Conservation (phyloP, 1,140 invertebrate species). For the Eubasilissa regina region DNA sequence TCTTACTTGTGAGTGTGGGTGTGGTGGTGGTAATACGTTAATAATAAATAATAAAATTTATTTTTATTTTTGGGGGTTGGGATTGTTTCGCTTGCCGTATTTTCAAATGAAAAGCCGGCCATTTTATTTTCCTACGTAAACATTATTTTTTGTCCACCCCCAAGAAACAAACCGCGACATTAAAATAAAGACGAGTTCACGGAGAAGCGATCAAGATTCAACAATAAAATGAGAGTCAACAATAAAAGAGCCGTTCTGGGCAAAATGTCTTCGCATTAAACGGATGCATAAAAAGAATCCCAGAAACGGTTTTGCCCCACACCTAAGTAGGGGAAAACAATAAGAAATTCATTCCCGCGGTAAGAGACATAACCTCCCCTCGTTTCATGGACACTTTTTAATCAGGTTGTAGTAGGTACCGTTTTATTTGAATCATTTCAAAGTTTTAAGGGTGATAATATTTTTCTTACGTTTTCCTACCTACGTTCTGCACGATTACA, state of each 20-base stretch:
- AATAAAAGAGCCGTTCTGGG: conserved; percentile 49
- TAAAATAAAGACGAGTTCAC: conserved; percentile 44
- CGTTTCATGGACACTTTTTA: not conserved
- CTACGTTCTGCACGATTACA: too few species aligned
- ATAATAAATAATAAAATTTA: not conserved
- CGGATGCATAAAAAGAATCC: conserved; percentile 48
- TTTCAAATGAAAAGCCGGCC: conserved; percentile 16
- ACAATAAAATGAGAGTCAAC: conserved; percentile 51
- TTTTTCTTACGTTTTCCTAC: too few species aligned
- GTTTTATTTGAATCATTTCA: too few species aligned
- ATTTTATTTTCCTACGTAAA: conserved; percentile 39
- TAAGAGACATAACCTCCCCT: not conserved
- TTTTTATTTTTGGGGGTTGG: not conserved
- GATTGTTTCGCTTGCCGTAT: not conserved
- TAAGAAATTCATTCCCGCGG: conserved; percentile 43
- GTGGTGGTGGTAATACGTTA: too few species aligned
- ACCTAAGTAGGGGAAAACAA: conserved; percentile 42
- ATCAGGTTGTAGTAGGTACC: not conserved
- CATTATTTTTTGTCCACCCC: conserved; percentile 43
- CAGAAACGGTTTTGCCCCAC: conserved; percentile 36
- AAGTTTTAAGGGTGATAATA: too few species aligned
- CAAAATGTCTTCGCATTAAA: conserved; percentile 55
- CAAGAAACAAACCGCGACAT: conserved; percentile 40
- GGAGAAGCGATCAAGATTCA: conserved; percentile 48
- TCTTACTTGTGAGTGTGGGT: too few species aligned